phyloP scores from a whole-genome alignment of 2,113 vertebrate species.

The Sitta europaea region DNA sequence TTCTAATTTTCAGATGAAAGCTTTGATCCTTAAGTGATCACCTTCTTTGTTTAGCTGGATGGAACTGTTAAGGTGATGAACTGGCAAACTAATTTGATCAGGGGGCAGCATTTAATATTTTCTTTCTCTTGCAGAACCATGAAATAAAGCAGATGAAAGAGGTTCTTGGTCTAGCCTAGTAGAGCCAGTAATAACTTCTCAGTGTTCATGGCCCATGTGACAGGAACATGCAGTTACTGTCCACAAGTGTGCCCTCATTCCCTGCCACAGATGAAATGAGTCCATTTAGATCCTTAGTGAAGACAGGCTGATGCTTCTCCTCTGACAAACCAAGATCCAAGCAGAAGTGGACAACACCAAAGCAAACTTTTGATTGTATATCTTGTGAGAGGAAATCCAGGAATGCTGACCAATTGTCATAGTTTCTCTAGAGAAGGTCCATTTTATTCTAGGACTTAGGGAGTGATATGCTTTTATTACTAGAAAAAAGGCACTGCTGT shows the following conservation, averaged over 20 bases:
- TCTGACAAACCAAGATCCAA: neutral
- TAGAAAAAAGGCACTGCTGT: neutral
- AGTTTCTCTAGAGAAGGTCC: neutral
- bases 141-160: neutral
- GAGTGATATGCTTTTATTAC: neutral
- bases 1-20: neutral
- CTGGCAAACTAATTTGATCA: neutral
- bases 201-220: too few relatives aligned
- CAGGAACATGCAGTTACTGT: neutral
- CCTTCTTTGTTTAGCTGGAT: neutral
- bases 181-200: neutral
- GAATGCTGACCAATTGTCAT: neutral
- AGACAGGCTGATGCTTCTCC: neutral
- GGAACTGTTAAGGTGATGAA: neutral
- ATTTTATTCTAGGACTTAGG: neutral
- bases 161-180: neutral
- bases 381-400: neutral
- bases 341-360: neutral
- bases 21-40: neutral
- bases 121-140: neutral
- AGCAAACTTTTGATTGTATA: neutral
- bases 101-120: neutral
- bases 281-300: neutral
- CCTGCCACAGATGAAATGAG: neutral
- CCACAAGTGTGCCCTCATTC: neutral